Evolutionary conservation across 1,140 invertebrate genomes (phyloP).

Genomic region (Aphidius gifuensis): DNA sequence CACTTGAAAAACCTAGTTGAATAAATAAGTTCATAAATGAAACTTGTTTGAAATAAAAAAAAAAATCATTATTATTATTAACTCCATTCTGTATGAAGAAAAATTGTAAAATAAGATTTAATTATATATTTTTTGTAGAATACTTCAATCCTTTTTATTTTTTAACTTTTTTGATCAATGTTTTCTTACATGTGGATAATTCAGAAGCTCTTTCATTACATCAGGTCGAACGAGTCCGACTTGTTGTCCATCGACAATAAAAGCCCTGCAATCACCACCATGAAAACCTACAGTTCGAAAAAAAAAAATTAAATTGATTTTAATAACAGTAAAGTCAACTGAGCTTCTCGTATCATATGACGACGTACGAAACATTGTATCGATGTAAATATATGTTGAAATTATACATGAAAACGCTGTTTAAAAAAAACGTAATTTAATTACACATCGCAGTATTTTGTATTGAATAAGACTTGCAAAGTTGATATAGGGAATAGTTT

Average conservation of each 20-base stretch:
- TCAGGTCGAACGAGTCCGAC: conserved; percentile 82
- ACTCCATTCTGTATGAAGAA: neutral
- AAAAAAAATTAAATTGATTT: conserved; percentile 3
- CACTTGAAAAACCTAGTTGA: conserved; percentile 64
- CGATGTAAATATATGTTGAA: neutral
- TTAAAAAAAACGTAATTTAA: neutral
- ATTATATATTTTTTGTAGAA: neutral
- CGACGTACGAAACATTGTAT: too few species aligned
- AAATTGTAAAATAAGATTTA: neutral
- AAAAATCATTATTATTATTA: neutral
- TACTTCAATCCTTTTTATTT: neutral
- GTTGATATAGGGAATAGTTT: too few species aligned
- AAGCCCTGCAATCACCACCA: conserved; percentile 76
- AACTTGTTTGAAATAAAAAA: conserved; percentile 2
- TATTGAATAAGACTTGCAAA: too few species aligned
- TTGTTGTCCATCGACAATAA: conserved; percentile 82
- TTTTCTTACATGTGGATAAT: conserved; percentile 74
- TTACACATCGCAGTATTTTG: too few species aligned
- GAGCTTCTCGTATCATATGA: too few species aligned
- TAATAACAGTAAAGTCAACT: neutral
- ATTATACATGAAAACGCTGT: too few species aligned
- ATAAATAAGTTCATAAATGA: conserved; percentile 19
- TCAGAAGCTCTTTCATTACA: conserved; percentile 73
- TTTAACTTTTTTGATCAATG: neutral
- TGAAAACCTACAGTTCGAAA: conserved; percentile 60